Evolutionary conservation across 2,888 invertebrate genomes (phyloP), one percentile per base, ranked within the genome.

Genomic region (Oligia fasciuncula): DNA sequence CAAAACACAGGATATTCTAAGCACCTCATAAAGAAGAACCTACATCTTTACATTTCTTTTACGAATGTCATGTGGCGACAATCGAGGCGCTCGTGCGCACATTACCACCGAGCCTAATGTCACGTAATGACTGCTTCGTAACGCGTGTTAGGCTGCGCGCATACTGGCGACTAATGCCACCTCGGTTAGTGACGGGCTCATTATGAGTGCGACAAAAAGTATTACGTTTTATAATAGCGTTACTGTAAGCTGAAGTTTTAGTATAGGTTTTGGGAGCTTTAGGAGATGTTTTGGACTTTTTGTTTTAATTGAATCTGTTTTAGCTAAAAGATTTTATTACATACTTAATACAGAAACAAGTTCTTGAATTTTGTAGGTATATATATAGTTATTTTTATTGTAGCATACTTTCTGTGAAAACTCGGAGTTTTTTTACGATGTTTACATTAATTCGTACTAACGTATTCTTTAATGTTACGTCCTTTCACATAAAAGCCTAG

Each of bases 91-190:
- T 88, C 88, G 89, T 89, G 89, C 84, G 87, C 86, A 72, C 77
- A 83, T 88, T 89, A 86, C 85, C 73, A 85, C 81, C 87, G 82
- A 72, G 78, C 85, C 85, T 90, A 90, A 92, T 91, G 90, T 89
- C 87, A 84, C 81, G 76, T 91, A 90, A 92, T 91, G 89, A 90
- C 85, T 87, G 49, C 74, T 80, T 87, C 82, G 86, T 88, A 85
- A 89, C 85, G 90, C 87, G 80, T 85, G 77, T 89, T 89, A 89
- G 89, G 89, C 84, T 84, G 87, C 84, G 76, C 84, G 80, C 87
- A 89, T 60, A 84, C 87, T 79, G 54, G 62, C 84, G 83, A 84
- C 87, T 90, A 89, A 90, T 89, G 88, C 74, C 69, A 60, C 77
- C 79, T 81, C 83, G 80, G 87, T 88, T 88, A 87, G 84, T 84